These are phyloP conservation scores for Odontophorus gujanensis DNA, from an alignment of 2,113 vertebrate species.

Conservation along the genomic window DNA sequence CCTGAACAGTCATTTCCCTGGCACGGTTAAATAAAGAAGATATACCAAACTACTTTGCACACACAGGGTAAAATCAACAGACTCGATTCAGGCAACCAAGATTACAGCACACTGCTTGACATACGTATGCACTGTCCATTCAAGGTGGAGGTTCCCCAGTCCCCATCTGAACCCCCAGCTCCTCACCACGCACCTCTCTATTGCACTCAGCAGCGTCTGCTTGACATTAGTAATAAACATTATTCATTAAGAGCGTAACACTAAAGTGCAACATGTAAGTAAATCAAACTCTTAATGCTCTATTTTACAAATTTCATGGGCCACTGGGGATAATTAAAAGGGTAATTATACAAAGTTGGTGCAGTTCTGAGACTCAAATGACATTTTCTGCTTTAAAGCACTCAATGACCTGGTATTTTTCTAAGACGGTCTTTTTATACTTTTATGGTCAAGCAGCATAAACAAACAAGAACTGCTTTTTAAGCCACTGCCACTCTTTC, in stretches of 20 bases:
- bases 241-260: constrained; percentile 81
- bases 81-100: constrained; percentile 10
- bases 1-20: background rate
- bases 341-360: constrained; percentile 88
- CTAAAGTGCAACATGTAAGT: constrained; percentile 85
- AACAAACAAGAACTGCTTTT: constrained; percentile 74
- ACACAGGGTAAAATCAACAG: constrained; percentile 40
- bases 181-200: constrained; percentile 33
- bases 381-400: constrained; percentile 87
- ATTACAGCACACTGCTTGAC: background rate
- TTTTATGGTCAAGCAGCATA: constrained; percentile 72
- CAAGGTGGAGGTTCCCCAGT: constrained; percentile 22
- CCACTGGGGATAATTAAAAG: constrained; percentile 89
- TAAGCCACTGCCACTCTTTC: constrained; percentile 53
- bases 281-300: constrained; percentile 84
- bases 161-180: constrained; percentile 13
- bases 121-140: background rate
- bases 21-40: background rate
- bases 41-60: background rate
- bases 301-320: constrained; percentile 88
- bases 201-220: constrained; percentile 70
- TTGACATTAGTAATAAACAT: constrained; percentile 79
- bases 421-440: constrained; percentile 61
- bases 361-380: constrained; percentile 86
- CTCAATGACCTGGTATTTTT: constrained; percentile 78